A percentile compares a stretch with the other conserved stretches of the same genome.
These are phyloP conservation scores for Amblyornis subalaris DNA, from an alignment of 2,113 vertebrate species.

Conservation along the genomic window DNA sequence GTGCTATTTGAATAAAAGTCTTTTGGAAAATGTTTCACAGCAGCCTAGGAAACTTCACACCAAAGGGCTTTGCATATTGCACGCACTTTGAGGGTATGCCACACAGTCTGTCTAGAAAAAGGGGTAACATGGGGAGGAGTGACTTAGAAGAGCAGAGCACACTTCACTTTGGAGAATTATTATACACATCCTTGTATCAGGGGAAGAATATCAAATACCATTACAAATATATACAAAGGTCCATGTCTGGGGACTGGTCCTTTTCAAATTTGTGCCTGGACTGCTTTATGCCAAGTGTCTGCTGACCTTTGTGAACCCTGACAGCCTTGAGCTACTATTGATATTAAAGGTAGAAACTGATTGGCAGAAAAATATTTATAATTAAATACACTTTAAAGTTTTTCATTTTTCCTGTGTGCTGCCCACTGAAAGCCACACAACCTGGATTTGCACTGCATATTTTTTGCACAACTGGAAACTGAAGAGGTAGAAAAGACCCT, in stretches of 20 bases:
- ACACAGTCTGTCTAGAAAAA: not conserved
- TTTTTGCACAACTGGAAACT: not conserved
- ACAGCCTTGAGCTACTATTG: not conserved
- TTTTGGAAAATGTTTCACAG: not conserved
- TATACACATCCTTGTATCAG: not conserved
- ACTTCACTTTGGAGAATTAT: not conserved
- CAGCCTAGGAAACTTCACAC: not conserved
- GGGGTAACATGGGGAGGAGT: not conserved
- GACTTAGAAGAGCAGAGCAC: not conserved
- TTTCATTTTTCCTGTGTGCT: not conserved
- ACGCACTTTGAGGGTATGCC: not conserved
- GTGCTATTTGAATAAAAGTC: not conserved
- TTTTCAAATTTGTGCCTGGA: not conserved
- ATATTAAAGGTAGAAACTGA: not conserved
- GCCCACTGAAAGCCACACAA: not conserved
- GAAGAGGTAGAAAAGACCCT: not conserved
- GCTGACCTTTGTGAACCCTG: not conserved
- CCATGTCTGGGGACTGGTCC: not conserved
- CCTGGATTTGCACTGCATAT: not conserved
- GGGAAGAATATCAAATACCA: not conserved
- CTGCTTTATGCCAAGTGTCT: not conserved
- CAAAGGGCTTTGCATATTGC: not conserved
- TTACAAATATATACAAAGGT: not conserved
- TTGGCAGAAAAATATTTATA: not conserved
- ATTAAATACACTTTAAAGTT: not conserved